phyloP scores from a whole-genome alignment of 2,888 invertebrate genomes.

The Sinopyrophorus schimmeli region DNA sequence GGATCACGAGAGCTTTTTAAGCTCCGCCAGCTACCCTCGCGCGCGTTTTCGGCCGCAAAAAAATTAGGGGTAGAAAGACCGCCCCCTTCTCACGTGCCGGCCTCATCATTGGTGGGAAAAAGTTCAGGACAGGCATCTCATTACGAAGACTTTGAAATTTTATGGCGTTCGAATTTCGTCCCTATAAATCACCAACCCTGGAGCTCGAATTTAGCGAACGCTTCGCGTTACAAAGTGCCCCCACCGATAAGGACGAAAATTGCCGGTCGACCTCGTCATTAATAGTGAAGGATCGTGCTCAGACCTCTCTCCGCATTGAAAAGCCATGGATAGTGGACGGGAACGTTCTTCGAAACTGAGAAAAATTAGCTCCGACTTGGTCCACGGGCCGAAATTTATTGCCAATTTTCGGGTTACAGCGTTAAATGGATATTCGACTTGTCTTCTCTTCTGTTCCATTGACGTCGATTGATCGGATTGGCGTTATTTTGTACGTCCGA shows the following conservation, averaged over 20 bases:
- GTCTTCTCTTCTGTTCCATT: conserved; percentile 23
- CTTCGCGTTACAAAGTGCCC: conserved; percentile 34
- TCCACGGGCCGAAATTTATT: conserved; percentile 45
- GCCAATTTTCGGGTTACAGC: conserved; percentile 45
- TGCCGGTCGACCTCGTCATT: conserved; percentile 45
- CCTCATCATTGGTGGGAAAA: conserved; percentile 53
- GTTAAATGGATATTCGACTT: conserved; percentile 26
- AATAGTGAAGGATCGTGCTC: conserved; percentile 48
- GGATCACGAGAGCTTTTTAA: conserved; percentile 52
- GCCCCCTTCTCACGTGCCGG: conserved; percentile 43
- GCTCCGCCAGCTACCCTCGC: conserved; percentile 37
- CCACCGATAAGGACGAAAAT: conserved; percentile 43
- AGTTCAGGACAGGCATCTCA: conserved; percentile 55
- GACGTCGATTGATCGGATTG: conserved; percentile 29
- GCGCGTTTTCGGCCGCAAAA: conserved; percentile 49
- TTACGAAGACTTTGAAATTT: conserved; percentile 56
- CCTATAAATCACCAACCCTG: conserved; percentile 51
- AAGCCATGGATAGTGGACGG: conserved; percentile 37
- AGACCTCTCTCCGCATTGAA: conserved; percentile 38
- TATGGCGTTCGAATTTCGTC: conserved; percentile 53
- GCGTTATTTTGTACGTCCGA: conserved; percentile 18
- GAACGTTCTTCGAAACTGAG: conserved; percentile 50
- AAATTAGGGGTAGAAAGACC: conserved; percentile 40
- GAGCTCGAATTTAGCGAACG: conserved; percentile 36
- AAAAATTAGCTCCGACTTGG: conserved; percentile 46